Base-by-base conservation (phyloP, 1,140 invertebrate species). In the Augochlora pura region DNA sequence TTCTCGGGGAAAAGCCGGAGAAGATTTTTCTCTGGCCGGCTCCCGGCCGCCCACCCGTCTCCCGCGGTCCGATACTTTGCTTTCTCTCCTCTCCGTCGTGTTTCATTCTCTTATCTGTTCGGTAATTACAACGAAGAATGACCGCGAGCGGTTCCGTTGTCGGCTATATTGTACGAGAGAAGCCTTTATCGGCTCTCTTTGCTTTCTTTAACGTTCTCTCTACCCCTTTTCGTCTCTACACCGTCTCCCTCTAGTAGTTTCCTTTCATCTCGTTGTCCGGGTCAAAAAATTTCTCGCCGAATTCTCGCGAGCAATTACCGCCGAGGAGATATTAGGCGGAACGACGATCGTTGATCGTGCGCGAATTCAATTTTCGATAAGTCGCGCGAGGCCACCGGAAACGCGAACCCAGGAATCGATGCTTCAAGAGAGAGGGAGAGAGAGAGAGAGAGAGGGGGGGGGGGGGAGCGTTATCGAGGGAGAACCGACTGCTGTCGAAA, bases 81-180 rank as follows among this genome's bases (percentile, higher is more conserved):
- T 57, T 63, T 77, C 39, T 64, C 10, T 21, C 1, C 38, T 59
- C 23, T 70, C 65, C 62, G 39, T 60, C 76, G 38, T 85, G 69
- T 69, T 72, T 75, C 66, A 77, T 75, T 72, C 72, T 65, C 65
- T 85, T 82, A 87, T 89, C 82, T 73, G 75, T 67, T 84, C 84
- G 81, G 82, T 88, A 89, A 89, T 88, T 89, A 89, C 86, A 23
- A 76, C 84, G 81, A 86, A 83, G 84, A 89, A 90, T 89, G 85
- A 88, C 84, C 85, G 84, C 76, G 62, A 71, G 54, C 68, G 32
- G 21, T 66, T 74, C 69, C 82, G 81, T 83, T 85, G 54, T 21
- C 8, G 54, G 54, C 49, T 88, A 67, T 78, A 49, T 39, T 12
- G 39, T 25, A 10, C 39, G 64, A 46, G 64, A 46, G 39, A 5